A percentile compares a stretch with the other conserved stretches of the same genome.
Evolutionary conservation across 2,113 vertebrate species (phyloP).

Genomic region (Bos indicus): DNA sequence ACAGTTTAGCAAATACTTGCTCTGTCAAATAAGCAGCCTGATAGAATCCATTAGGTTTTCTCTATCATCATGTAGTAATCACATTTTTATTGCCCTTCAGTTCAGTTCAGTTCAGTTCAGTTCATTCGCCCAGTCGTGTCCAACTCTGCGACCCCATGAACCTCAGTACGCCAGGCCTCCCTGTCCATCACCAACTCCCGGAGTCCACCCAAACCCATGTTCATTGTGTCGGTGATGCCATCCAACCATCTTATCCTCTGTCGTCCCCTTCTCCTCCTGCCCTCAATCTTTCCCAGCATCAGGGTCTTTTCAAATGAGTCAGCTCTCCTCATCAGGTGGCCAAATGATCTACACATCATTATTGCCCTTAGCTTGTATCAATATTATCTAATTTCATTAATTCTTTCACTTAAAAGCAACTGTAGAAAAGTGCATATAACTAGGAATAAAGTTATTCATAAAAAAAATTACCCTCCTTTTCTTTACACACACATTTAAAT

Average conservation of each 20-base stretch:
- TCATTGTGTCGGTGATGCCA: too few species aligned
- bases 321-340: background rate
- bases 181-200: background rate
- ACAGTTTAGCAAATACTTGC: background rate
- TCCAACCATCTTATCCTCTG: too few species aligned
- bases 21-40: background rate
- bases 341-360: background rate
- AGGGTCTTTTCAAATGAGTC: background rate
- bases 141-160: background rate
- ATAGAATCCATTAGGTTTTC: background rate
- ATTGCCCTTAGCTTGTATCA: background rate
- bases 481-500: background rate
- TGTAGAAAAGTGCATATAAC: background rate
- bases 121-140: background rate
- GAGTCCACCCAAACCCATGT: too few species aligned
- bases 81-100: background rate
- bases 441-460: background rate
- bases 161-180: background rate
- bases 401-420: slow-evolving; percentile 31
- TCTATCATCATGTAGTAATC: background rate
- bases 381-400: background rate
- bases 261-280: too few species aligned
- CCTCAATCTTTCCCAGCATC: background rate
- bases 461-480: background rate
- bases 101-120: too few species aligned